Conservation (phyloP, 2,797 vertebrate genomes). For the Pampus argenteus region DNA sequence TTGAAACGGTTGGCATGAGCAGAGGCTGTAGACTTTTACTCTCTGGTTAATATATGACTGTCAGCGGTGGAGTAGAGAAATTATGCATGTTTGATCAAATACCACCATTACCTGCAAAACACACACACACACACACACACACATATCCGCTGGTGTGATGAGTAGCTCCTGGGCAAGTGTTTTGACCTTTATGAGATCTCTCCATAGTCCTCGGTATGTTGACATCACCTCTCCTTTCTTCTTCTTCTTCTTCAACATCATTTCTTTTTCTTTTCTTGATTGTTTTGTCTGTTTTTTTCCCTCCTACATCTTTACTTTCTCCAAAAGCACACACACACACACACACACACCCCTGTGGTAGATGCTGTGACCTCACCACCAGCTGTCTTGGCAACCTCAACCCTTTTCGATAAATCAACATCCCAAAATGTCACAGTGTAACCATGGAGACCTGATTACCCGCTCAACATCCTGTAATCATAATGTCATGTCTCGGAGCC, state of each 20-base stretch:
- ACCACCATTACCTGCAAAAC: conserved; percentile 56
- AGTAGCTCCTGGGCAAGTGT: conserved; percentile 56
- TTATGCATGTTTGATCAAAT: conserved; percentile 79
- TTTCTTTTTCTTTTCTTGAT: not conserved
- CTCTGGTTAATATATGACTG: conserved; percentile 68
- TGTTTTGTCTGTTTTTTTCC: not conserved
- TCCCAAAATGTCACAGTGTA: conserved; percentile 47
- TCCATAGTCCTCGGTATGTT: conserved; percentile 14
- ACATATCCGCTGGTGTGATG: conserved; percentile 50
- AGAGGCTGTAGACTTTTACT: conserved; percentile 73
- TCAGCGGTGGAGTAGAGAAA: conserved; percentile 67
- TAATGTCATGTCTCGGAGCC: conserved; percentile 34
- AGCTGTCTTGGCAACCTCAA: conserved; percentile 35
- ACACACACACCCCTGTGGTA: conserved; percentile 1
- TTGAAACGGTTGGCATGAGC: conserved; percentile 72
- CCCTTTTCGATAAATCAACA: conserved; percentile 27
- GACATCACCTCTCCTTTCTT: conserved; percentile 7
- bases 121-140: conserved; percentile 46
- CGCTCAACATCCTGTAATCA: conserved; percentile 39
- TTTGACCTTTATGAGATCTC: conserved; percentile 25
- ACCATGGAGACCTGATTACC: conserved; percentile 42
- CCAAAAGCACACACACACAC: not conserved
- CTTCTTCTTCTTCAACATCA: not conserved
- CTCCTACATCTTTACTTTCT: not conserved
- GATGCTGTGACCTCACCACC: conserved; percentile 30